Percentiles rank a stretch among this genome's conserved stretches.
These are phyloP conservation scores for Stenchaetothrips biformis DNA, from an alignment of 2,888 invertebrate species.

Conservation along the genomic window DNA sequence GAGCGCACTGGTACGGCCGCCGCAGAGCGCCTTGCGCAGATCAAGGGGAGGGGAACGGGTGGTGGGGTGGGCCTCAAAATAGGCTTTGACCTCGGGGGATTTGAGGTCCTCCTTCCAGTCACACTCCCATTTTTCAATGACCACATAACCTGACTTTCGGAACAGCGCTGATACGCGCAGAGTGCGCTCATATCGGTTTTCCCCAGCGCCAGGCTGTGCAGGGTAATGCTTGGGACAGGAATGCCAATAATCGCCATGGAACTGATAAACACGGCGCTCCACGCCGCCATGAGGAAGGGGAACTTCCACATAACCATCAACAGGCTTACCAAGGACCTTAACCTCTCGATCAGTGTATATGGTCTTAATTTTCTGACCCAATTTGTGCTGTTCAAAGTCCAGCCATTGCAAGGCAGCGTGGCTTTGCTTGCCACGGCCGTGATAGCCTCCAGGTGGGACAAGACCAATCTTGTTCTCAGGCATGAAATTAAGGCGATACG, in stretches of 20 bases:
- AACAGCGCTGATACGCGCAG: too few relatives aligned
- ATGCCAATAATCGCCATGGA: conserved; percentile 35
- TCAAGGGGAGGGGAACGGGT: conserved; percentile 33
- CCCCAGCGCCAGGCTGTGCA: background rate
- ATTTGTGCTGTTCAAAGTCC: conserved; percentile 32
- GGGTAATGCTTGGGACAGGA: conserved; percentile 29
- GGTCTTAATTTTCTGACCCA: conserved; percentile 35
- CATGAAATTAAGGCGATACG: conserved; percentile 38
- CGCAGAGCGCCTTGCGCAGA: conserved; percentile 39
- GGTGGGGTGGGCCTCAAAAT: background rate
- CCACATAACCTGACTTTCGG: too few relatives aligned
- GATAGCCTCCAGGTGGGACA: conserved; percentile 38
- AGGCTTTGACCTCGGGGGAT: conserved; percentile 4
- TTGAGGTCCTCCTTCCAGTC: too few relatives aligned
- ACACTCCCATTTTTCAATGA: too few relatives aligned
- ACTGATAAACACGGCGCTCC: conserved; percentile 30
- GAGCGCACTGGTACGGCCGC: conserved; percentile 37
- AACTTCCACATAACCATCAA: conserved; percentile 34
- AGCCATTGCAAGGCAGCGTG: conserved; percentile 37
- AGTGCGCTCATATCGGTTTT: too few relatives aligned
- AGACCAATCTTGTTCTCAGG: conserved; percentile 40
- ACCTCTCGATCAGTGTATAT: conserved; percentile 36
- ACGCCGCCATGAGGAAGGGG: conserved; percentile 17
- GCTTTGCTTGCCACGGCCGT: conserved; percentile 36
- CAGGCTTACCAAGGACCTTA: conserved; percentile 30